phyloP scores from a whole-genome alignment of 2,113 vertebrate species.

The Camelus dromedarius region DNA sequence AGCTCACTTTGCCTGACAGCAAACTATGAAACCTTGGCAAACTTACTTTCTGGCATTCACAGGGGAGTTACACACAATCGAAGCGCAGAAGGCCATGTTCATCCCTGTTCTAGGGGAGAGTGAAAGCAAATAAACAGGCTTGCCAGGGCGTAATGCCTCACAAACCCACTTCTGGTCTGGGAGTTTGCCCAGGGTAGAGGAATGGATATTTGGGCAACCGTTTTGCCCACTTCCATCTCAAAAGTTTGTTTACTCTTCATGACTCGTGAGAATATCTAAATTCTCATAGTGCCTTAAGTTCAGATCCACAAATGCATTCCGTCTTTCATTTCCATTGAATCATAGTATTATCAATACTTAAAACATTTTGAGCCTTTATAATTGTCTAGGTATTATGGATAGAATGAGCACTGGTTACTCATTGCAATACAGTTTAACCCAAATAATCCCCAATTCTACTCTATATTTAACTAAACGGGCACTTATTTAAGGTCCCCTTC shows the following conservation, averaged over 20 bases:
- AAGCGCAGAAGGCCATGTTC: neutral
- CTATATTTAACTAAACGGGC: neutral
- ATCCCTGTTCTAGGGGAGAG: neutral
- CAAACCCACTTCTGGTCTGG: neutral
- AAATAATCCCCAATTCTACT: neutral
- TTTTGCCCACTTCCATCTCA: neutral
- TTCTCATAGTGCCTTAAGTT: neutral
- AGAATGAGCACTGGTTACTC: neutral
- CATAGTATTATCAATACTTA: neutral
- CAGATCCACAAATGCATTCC: neutral
- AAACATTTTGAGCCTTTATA: neutral
- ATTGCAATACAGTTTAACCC: neutral
- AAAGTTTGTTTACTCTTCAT: neutral
- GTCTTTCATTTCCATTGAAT: neutral
- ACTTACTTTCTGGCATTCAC: constrained; percentile 16
- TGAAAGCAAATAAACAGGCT: neutral
- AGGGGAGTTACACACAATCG: neutral
- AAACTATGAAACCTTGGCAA: neutral
- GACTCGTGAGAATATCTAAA: neutral
- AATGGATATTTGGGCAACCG: neutral
- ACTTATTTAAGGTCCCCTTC: neutral
- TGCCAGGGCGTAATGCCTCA: neutral
- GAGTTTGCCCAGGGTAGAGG: neutral
- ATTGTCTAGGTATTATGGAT: neutral
- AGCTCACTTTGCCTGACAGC: neutral